A percentile compares a stretch with the other conserved stretches of the same genome.
Evolutionary conservation across 2,797 vertebrate genomes (phyloP).

Genomic region (Bradypus variegatus): DNA sequence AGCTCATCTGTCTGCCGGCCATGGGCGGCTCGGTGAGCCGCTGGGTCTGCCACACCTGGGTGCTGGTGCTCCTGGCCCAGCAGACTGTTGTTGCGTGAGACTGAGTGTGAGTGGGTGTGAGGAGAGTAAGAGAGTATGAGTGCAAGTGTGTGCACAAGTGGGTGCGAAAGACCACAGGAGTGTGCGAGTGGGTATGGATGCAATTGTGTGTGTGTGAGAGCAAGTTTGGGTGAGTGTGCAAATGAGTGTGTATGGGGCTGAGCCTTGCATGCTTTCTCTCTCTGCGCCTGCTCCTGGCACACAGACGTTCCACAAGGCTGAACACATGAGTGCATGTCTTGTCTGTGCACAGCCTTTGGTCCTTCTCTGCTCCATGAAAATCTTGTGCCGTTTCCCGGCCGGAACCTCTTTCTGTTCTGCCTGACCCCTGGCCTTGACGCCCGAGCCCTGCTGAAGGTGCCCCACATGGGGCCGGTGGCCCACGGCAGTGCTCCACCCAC

Average conservation of each 20-base stretch:
- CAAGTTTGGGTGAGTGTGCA: too few relatives aligned
- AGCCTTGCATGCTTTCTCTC: background rate
- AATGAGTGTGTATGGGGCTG: background rate
- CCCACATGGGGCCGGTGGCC: background rate
- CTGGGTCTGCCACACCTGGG: background rate
- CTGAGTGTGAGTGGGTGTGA: background rate
- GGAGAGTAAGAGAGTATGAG: background rate
- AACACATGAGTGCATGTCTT: background rate
- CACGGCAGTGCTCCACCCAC: too few relatives aligned
- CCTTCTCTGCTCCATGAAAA: background rate
- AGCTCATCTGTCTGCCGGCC: background rate
- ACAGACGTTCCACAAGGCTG: background rate
- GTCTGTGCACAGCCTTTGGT: background rate
- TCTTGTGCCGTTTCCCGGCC: background rate
- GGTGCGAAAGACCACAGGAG: background rate
- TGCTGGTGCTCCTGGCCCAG: background rate
- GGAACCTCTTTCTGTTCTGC: background rate
- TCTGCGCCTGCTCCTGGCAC: background rate
- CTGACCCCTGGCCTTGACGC: background rate
- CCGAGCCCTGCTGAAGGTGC: background rate
- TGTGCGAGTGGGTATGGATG: too few relatives aligned
- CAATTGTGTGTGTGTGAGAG: background rate
- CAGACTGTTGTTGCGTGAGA: accelerated
- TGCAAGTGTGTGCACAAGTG: background rate
- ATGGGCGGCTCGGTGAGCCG: too few relatives aligned